These are phyloP conservation scores for Koerneria pararmatus DNA, from an alignment of 2,888 invertebrate genomes.

Conservation along the genomic window DNA sequence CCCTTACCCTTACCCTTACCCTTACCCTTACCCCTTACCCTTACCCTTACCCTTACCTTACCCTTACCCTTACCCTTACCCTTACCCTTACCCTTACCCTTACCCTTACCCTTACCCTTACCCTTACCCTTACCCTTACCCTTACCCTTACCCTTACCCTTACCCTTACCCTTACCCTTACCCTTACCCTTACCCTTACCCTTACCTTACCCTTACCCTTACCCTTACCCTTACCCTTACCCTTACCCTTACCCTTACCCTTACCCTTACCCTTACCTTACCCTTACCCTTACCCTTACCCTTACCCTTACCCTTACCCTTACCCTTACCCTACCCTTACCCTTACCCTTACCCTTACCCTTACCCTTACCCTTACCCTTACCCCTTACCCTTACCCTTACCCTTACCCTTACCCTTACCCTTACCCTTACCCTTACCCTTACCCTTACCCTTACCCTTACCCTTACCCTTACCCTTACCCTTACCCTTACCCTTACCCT, in stretches of 20 bases:
- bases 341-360: not conserved
- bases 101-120: constrained; percentile 2
- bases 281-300: constrained; percentile 2
- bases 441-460: not conserved
- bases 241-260: constrained; percentile 2
- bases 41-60: not conserved
- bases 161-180: constrained; percentile 2
- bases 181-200: not conserved
- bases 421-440: not conserved
- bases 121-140: constrained; percentile 2
- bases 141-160: constrained; percentile 2
- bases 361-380: not conserved
- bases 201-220: not conserved
- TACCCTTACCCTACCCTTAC: constrained; percentile 2
- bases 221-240: constrained; percentile 2
- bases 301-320: constrained; percentile 2
- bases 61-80: constrained; percentile 2
- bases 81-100: constrained; percentile 2
- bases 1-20: not conserved
- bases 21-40: not conserved
- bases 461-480: not conserved
- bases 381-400: not conserved
- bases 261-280: constrained; percentile 2
- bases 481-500: not conserved
- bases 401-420: constrained; percentile 2